Conservation (phyloP, 1,140 invertebrate genomes). For the Eriocheir sinensis region DNA sequence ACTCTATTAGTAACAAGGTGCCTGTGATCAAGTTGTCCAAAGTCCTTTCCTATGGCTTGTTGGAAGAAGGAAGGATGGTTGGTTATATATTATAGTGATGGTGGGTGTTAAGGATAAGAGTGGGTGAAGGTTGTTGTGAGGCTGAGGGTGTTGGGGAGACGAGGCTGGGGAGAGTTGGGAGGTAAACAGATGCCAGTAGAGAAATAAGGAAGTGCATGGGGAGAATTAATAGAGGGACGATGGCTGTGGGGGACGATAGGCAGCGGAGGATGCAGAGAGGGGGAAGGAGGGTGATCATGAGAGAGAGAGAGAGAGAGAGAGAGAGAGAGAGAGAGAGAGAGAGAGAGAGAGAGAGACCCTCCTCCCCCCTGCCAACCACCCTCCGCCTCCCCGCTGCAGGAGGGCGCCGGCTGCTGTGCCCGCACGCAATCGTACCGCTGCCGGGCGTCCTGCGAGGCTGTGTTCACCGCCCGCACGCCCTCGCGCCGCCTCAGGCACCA, state of each 20-base stretch:
- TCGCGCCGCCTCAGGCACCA: constrained; percentile 65
- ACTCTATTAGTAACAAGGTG: no score
- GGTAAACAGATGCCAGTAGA: no score
- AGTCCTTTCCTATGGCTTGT: no score
- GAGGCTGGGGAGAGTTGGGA: no score
- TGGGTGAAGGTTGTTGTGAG: no score
- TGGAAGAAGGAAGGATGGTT: no score
- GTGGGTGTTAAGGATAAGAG: not conserved
- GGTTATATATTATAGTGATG: no score
- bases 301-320: not conserved
- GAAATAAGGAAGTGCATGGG: no score
- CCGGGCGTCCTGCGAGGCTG: constrained; percentile 67
- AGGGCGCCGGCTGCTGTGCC: constrained; percentile 60
- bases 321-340: not conserved
- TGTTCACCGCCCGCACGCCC: constrained; percentile 72
- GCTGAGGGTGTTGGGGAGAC: no score
- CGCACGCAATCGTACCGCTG: constrained; percentile 70
- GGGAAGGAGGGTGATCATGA: not conserved
- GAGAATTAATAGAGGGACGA: no score
- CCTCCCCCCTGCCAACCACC: no score
- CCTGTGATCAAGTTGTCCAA: no score
- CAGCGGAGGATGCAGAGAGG: not conserved
- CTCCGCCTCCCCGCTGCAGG: not conserved
- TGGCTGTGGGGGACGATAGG: not conserved
- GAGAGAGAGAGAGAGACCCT: not conserved